Percentiles rank a stretch among this genome's conserved stretches.
Conservation (phyloP, 2,888 invertebrate genomes). For the Macrosoma leucophasiata region DNA sequence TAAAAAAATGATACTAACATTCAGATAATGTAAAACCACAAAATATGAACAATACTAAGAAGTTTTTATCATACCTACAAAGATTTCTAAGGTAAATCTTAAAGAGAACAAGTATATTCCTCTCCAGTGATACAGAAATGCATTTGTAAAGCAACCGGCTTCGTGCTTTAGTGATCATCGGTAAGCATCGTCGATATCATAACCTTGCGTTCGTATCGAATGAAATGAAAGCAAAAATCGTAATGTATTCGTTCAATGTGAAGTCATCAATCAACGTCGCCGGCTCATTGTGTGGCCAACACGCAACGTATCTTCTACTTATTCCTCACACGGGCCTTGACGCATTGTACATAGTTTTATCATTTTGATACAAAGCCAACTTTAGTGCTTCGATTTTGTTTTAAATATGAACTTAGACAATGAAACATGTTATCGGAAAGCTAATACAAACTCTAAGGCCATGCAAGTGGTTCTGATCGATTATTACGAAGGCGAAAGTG, state of each 20-base stretch:
- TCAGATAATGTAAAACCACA: too few species aligned
- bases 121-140: too few species aligned
- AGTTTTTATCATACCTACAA: too few species aligned
- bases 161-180: conserved; percentile 16
- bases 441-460: too few species aligned
- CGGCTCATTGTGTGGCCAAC: conserved; percentile 72
- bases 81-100: too few species aligned
- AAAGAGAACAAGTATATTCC: too few species aligned
- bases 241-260: conserved; percentile 74
- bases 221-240: conserved; percentile 72
- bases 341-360: conserved; percentile 52
- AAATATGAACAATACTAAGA: too few species aligned
- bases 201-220: conserved; percentile 73
- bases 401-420: conserved; percentile 15
- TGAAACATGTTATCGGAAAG: too few species aligned
- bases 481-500: too few species aligned
- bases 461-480: too few species aligned
- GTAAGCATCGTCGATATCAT: conserved; percentile 60
- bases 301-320: conserved; percentile 50
- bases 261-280: conserved; percentile 69
- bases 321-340: conserved; percentile 38
- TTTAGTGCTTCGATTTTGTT: conserved; percentile 33
- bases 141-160: too few species aligned
- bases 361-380: conserved; percentile 49
- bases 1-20: too few species aligned